These are phyloP conservation scores for Thalpophila matura DNA, from an alignment of 2,888 invertebrate genomes.

Conservation along the genomic window DNA sequence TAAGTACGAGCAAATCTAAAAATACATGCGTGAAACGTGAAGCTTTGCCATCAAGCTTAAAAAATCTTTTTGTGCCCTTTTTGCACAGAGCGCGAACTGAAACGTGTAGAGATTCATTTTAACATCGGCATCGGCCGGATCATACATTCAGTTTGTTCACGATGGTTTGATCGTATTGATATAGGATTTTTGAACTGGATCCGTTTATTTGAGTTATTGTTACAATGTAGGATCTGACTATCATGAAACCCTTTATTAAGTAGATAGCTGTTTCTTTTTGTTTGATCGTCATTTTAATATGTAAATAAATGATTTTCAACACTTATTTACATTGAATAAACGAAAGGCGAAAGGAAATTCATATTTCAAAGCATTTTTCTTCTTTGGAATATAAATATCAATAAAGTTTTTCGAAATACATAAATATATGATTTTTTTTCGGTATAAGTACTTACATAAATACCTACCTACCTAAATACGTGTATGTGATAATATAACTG, in stretches of 20 bases:
- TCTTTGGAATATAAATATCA: too few relatives aligned
- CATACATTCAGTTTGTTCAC: background rate
- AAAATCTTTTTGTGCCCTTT: background rate
- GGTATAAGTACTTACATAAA: too few relatives aligned
- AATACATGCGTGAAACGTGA: background rate
- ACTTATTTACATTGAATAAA: too few relatives aligned
- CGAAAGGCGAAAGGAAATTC: too few relatives aligned
- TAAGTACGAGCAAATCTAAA: too few relatives aligned
- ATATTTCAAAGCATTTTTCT: too few relatives aligned
- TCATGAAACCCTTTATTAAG: background rate
- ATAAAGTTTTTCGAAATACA: too few relatives aligned
- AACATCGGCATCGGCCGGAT: too few relatives aligned
- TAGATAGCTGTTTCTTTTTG: conserved; percentile 6
- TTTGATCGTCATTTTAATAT: conserved; percentile 14
- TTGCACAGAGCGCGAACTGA: background rate
- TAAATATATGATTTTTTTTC: too few relatives aligned
- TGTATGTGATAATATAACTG: too few relatives aligned
- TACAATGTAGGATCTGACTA: conserved; percentile 2
- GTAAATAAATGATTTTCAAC: too few relatives aligned
- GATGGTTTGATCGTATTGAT: conserved; percentile 7
- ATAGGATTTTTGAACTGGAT: background rate
- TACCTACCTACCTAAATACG: too few relatives aligned
- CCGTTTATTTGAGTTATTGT: conserved; percentile 12
- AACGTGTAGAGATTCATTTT: background rate
- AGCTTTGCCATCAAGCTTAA: background rate